A percentile compares a stretch with the other conserved stretches of the same genome.
These are phyloP conservation scores for Trissoscelio sp. DNA, from an alignment of 2,888 invertebrate genomes.

Conservation along the genomic window DNA sequence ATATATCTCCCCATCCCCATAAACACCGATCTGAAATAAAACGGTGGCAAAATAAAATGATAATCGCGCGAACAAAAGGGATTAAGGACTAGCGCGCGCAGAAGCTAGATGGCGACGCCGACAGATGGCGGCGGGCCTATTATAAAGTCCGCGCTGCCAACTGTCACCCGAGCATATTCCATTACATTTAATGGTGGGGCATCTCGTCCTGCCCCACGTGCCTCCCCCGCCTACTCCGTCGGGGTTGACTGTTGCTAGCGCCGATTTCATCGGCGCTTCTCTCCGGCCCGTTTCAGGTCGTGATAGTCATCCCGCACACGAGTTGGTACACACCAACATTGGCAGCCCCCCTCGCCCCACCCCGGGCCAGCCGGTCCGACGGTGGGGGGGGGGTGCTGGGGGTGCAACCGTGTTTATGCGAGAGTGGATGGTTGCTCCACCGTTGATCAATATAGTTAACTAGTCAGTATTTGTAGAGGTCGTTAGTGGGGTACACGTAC, in stretches of 20 bases:
- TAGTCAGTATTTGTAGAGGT: constrained; percentile 71
- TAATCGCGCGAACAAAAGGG: constrained; percentile 55
- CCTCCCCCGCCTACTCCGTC: constrained; percentile 34
- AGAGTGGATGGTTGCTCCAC: constrained; percentile 72
- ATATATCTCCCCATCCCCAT: no score
- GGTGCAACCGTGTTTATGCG: constrained; percentile 68
- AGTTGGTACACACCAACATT: no score
- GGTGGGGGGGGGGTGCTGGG: not conserved
- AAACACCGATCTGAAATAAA: no score
- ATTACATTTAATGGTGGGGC: constrained; percentile 69
- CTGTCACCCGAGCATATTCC: constrained; percentile 73
- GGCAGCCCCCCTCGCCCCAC: constrained; percentile 20
- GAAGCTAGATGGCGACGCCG: constrained; percentile 60
- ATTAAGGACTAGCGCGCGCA: constrained; percentile 57
- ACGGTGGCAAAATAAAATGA: constrained; percentile 50
- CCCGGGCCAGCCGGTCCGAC: constrained; percentile 48
- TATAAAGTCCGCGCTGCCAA: constrained; percentile 69
- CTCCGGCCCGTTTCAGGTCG: constrained; percentile 19
- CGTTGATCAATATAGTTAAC: constrained; percentile 78
- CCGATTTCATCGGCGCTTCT: constrained; percentile 39
- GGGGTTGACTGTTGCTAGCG: constrained; percentile 43
- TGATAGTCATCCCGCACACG: constrained; percentile 19
- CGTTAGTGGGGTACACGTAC: constrained; percentile 70
- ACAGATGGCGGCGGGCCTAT: constrained; percentile 70
- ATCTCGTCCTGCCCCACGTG: constrained; percentile 7